These are phyloP conservation scores for Euphydryas editha DNA, from an alignment of 2,888 invertebrate species.

Conservation along the genomic window DNA sequence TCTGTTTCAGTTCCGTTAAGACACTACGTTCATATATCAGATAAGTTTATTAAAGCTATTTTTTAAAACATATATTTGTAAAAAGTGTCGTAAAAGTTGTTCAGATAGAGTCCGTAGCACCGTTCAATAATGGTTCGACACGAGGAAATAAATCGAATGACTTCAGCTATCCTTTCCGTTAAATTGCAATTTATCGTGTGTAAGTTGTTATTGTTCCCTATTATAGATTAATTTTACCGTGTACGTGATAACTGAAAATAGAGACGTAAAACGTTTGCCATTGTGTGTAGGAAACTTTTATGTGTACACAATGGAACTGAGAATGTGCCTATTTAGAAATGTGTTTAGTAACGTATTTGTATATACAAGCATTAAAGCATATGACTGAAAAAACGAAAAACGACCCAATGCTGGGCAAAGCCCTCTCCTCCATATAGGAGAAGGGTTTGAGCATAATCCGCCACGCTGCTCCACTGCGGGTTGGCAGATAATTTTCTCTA, in stretches of 20 bases:
- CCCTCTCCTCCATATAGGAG: too few species aligned
- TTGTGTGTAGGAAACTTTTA: background rate
- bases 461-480: too few species aligned
- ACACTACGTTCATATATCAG: background rate
- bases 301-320: background rate
- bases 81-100: constrained; percentile 11
- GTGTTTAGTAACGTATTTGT: background rate
- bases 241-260: constrained; percentile 4
- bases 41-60: background rate
- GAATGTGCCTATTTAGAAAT: background rate
- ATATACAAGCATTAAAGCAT: too few species aligned
- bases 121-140: constrained; percentile 22
- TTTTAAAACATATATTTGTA: background rate
- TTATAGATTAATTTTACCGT: constrained; percentile 12
- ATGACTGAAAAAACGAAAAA: too few species aligned
- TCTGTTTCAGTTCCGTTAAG: background rate
- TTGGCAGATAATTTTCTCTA: too few species aligned
- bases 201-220: constrained; percentile 20
- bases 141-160: constrained; percentile 16
- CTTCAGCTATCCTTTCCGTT: background rate
- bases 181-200: constrained; percentile 15
- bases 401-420: too few species aligned
- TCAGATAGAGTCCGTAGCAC: background rate
- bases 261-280: background rate
- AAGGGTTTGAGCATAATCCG: too few species aligned